Percentiles rank a stretch among this genome's conserved stretches.
These are phyloP conservation scores for Mactra quadrangularis DNA, from an alignment of 1,140 invertebrate species.

Conservation along the genomic window DNA sequence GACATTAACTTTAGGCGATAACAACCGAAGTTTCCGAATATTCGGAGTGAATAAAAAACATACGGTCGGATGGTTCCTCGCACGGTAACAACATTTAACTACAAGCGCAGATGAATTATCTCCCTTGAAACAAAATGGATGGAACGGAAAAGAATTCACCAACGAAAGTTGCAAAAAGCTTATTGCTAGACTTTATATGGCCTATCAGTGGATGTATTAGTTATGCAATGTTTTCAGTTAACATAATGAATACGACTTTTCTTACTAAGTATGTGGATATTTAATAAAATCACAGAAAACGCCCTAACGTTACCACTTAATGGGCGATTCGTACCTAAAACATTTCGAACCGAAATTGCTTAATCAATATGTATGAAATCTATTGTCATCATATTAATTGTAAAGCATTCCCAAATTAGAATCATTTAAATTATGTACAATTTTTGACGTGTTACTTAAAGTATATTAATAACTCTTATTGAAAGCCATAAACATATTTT, in stretches of 20 bases:
- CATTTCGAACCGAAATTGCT: too few species aligned
- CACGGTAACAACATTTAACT: background rate
- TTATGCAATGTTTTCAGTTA: conserved; percentile 75
- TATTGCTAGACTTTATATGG: conserved; percentile 59
- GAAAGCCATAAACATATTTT: too few species aligned
- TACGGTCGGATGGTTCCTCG: conserved; percentile 16
- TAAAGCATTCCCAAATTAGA: too few species aligned
- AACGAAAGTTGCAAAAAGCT: conserved; percentile 14
- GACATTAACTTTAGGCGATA: background rate
- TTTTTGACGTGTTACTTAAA: too few species aligned
- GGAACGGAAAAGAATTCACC: background rate
- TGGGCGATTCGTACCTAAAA: too few species aligned
- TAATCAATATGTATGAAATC: too few species aligned
- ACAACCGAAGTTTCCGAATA: conserved; percentile 2
- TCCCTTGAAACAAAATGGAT: conserved; percentile 24
- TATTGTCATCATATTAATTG: too few species aligned
- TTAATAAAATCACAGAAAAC: too few species aligned
- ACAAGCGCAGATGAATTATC: background rate
- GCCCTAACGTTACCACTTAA: too few species aligned
- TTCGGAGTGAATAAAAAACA: too few species aligned
- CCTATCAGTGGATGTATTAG: conserved; percentile 74
- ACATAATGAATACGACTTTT: conserved; percentile 77
- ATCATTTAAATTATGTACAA: too few species aligned
- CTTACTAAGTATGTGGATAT: conserved; percentile 69
- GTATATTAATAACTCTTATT: too few species aligned